Evolutionary conservation across 2,113 vertebrate species (phyloP), one percentile per base, ranked within the genome.

Genomic region (Stomatorhinus ivindoensis): DNA sequence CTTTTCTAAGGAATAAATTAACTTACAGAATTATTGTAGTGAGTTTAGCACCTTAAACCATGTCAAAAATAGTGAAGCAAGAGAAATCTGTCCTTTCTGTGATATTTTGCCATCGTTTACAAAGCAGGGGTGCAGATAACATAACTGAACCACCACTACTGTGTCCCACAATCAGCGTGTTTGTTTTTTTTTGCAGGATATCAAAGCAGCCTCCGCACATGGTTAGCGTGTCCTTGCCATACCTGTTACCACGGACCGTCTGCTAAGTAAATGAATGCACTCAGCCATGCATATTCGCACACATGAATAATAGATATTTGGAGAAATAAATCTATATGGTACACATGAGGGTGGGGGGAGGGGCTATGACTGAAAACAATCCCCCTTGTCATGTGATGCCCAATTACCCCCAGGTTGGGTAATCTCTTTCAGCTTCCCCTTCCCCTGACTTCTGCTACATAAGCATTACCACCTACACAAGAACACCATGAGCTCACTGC

Each of bases 1-100:
- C 84, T 51, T 86, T 86, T 46, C 84, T 27, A 48, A 86, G 84
- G 84, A 86, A 86, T 86, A 86, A 86, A 48, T 86, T 51, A 86
- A 86, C 21, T 86, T 86, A 11, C 47, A 48, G n/a, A 86, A 50
- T 27, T 86, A 21, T 48, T 86, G 6, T 31, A 31, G 21, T 4
- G 46, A 24, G 47, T 86, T 27, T 47, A 27, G 46, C 46, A 50
- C 46, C 1, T n/a, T 48, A 48, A 86, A 31, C 84, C 7, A 17
- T 15, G 9, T 86, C 9, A 27, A 51, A 17, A 86, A 86, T 31
- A 86, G 84, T 2, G 4, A 86, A 50, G 76, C 6, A 82, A 44
- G 3, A 9, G 7, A 42, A 82, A 82, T 69, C n/a, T 31, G 61
- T 27, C n/a, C 24, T 27, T 69, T 69, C 10, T 31, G 10, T 27